These are phyloP conservation scores for Boulengeromyrus knoepffleri DNA, from an alignment of 2,113 vertebrate species.

Conservation along the genomic window DNA sequence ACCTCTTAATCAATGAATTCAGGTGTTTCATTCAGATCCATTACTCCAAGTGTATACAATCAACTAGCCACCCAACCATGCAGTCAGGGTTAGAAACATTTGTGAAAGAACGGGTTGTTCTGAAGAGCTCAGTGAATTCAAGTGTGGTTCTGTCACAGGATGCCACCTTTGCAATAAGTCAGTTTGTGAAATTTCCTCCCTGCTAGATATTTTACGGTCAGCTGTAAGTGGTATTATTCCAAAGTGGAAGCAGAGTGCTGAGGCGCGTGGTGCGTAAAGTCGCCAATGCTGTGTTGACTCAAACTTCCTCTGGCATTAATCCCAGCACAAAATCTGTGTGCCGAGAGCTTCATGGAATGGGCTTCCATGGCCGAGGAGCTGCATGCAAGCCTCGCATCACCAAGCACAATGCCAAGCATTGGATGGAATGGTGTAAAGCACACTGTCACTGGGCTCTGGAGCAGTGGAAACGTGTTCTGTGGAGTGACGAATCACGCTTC, in stretches of 20 bases:
- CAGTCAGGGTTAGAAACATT: not conserved
- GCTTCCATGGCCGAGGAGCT: not conserved
- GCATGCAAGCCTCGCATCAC: not conserved
- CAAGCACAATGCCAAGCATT: not conserved
- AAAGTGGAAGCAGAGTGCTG: not conserved
- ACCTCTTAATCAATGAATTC: not conserved
- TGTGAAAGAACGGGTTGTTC: not conserved
- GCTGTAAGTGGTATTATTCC: not conserved
- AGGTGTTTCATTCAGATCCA: not conserved
- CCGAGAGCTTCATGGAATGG: not conserved
- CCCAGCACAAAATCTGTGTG: not conserved
- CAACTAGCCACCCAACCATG: not conserved
- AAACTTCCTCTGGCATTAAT: not conserved
- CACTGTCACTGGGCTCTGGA: not conserved
- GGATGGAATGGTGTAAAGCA: not conserved
- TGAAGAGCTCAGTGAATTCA: not conserved
- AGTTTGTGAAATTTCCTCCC: not conserved
- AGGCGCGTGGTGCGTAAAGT: not conserved
- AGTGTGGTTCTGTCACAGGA: not conserved
- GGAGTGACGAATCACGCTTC: not conserved
- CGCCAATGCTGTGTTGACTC: not conserved
- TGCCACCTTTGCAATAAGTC: not conserved
- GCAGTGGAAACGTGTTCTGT: not conserved
- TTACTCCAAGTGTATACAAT: not conserved
- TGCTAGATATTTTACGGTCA: not conserved